Evolutionary conservation across 2,797 vertebrate species (phyloP).

Genomic region (Mareca penelope): DNA sequence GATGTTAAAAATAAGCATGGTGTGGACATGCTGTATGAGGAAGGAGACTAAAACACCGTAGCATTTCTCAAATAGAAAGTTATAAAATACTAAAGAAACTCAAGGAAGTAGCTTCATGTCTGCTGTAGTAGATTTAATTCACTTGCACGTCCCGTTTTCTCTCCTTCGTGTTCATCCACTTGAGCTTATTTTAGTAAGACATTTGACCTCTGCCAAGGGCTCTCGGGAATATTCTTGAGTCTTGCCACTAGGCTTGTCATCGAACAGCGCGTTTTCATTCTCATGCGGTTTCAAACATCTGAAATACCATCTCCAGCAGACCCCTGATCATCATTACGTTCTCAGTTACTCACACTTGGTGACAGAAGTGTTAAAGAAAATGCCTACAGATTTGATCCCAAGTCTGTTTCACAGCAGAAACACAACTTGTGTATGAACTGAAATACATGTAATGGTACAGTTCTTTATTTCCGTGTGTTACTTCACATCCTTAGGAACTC

Average conservation of each 20-base stretch:
- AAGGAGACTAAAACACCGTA: background rate
- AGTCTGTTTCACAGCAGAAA: background rate
- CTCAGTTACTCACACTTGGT: background rate
- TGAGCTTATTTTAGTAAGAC: background rate
- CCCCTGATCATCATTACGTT: background rate
- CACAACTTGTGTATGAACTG: background rate
- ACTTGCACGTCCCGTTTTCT: background rate
- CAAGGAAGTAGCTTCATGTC: background rate
- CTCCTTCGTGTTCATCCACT: background rate
- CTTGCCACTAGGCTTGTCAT: background rate
- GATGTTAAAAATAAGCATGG: conserved; percentile 4
- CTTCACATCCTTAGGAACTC: background rate
- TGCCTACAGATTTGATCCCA: background rate
- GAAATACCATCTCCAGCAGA: background rate
- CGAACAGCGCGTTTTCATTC: background rate
- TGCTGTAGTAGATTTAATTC: background rate
- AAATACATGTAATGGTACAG: rapidly evolving
- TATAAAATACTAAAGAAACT: background rate
- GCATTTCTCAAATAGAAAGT: background rate
- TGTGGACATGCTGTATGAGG: background rate
- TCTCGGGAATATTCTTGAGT: background rate
- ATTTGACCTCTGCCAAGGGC: background rate
- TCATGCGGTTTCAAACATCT: background rate
- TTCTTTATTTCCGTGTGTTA: background rate
- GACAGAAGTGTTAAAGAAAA: background rate